Evolutionary conservation across 2,113 vertebrate species (phyloP), one percentile per base, ranked within the genome.

Genomic region (Hydrochoerus hydrochaeris): DNA sequence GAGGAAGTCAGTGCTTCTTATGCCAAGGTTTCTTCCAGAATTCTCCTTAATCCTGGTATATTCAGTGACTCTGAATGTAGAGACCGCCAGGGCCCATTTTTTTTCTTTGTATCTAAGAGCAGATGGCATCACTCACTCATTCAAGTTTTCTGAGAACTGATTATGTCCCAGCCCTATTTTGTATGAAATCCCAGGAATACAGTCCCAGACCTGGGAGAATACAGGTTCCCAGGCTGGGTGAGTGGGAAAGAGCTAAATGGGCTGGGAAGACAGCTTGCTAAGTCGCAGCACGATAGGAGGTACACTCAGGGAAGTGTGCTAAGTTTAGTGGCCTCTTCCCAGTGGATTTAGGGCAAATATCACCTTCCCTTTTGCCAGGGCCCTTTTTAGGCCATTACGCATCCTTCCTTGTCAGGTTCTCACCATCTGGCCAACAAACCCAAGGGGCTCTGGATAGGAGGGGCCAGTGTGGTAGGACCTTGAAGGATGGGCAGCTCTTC

Each of bases 61-160:
- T 14, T 65, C 38, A 65, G 13, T 69, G 58, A 24, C 38, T 60
- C 35, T 80, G 67, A 63, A 35, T 58, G 85, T 86, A 89, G 35
- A 95, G 65, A 86, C 52, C 17, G 35, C 0, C 5, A 30, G 35
- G 24, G 30, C 16, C 32, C 19, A 4, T 82, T 57, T 75, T 91
- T 91, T 91, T 60, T 32, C 73, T 88, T 88, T 85, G 49, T 81
- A 16, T 94, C 32, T 71, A 44, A 46, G 67, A 6, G 6, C 65
- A 67, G 78, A 41, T 58, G 38, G 13, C 46, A 80, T 77, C 35
- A 60, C 77, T 91, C 35, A 67, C 65, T 7, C 32, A 69, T 11
- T 91, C 84, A 81, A 44, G 11, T 85, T 85, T 95, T 88, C 67
- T 94, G 81, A 92, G 69, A 87, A 44, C 8, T 4, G 26, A 24